Conservation (phyloP, 2,797 vertebrate species). For the Sebastiscus albofasciatus region DNA sequence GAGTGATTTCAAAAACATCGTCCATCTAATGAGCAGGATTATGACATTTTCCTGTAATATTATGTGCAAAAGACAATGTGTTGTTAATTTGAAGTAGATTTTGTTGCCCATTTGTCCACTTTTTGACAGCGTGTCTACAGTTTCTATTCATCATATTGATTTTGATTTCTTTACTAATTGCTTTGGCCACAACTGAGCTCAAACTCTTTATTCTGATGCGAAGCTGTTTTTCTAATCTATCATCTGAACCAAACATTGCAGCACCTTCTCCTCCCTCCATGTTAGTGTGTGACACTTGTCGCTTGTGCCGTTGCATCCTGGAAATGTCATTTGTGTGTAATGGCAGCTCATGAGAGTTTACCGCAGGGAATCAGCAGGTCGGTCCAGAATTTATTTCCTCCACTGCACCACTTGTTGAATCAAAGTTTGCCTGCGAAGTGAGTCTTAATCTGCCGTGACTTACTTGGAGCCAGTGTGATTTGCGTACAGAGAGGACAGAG, state of each 20-base stretch:
- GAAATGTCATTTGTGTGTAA: constrained; percentile 45
- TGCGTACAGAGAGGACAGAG: constrained; percentile 26
- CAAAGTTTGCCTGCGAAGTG: constrained; percentile 37
- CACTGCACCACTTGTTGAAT: constrained; percentile 62
- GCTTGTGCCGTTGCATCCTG: constrained; percentile 38
- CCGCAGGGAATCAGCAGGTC: constrained; percentile 27
- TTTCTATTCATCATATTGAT: neutral
- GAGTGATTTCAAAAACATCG: constrained; percentile 6
- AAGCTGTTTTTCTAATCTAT: constrained; percentile 16
- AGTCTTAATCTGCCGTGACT: constrained; percentile 23
- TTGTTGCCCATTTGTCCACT: neutral
- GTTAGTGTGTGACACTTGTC: constrained; percentile 53
- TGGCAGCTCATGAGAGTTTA: constrained; percentile 48
- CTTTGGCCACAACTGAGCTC: neutral
- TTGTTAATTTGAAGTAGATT: neutral
- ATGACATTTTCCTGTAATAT: neutral
- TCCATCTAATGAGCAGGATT: constrained; percentile 1
- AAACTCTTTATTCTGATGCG: neutral
- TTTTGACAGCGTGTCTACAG: neutral
- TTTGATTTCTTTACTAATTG: neutral
- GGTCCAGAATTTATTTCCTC: constrained; percentile 17
- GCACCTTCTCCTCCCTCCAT: constrained; percentile 45
- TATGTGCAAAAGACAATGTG: neutral
- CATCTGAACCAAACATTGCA: constrained; percentile 7
- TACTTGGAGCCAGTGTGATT: constrained; percentile 23